A percentile compares a stretch with the other conserved stretches of the same genome.
These are phyloP conservation scores for Zapornia atra DNA, from an alignment of 2,113 vertebrate genomes.

Conservation along the genomic window DNA sequence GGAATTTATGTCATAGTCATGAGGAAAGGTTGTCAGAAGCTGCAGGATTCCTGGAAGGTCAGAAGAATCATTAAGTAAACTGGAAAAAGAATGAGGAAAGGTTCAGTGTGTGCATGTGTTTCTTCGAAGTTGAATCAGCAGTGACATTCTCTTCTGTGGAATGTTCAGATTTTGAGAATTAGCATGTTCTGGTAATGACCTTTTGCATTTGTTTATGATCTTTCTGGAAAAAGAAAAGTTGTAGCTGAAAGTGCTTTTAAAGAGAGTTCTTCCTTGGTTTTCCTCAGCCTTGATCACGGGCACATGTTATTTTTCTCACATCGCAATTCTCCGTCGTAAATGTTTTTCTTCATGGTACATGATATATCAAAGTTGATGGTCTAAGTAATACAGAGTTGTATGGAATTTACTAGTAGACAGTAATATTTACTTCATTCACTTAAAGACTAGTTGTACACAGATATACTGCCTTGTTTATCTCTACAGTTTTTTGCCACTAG, in stretches of 20 bases:
- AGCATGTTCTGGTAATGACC: background rate
- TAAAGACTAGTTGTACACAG: constrained; percentile 1
- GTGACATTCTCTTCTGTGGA: background rate
- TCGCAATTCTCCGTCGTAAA: background rate
- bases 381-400: background rate
- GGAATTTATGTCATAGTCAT: background rate
- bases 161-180: background rate
- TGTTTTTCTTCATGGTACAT: background rate
- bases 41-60: background rate
- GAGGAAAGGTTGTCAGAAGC: background rate
- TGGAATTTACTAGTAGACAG: constrained; percentile 13
- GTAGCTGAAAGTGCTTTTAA: background rate
- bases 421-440: constrained; percentile 14
- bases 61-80: background rate
- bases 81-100: background rate
- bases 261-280: background rate
- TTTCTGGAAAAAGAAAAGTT: background rate
- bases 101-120: background rate
- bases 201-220: background rate
- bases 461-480: constrained; percentile 54
- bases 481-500: background rate
- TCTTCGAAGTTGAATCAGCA: background rate
- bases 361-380: background rate
- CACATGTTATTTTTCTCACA: background rate
- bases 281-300: background rate